A percentile compares a stretch with the other conserved stretches of the same genome.
phyloP scores from a whole-genome alignment of 2,888 invertebrate species.

The Drosophila antonietae region DNA sequence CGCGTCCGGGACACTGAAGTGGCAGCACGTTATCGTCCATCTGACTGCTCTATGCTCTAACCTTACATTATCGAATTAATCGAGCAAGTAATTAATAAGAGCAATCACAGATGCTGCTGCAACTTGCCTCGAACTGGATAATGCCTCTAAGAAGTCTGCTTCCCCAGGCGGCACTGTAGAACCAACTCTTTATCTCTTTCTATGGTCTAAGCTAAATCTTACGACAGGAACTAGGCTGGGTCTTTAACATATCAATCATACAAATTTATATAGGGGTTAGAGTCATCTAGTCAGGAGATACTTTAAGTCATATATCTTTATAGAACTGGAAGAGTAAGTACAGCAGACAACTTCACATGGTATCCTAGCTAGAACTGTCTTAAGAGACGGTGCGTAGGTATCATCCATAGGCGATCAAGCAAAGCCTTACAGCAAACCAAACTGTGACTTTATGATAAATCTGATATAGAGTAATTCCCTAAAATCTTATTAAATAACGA shows the following conservation, averaged over 20 bases:
- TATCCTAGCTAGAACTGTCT: not conserved
- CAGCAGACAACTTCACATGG: not conserved
- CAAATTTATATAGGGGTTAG: not conserved
- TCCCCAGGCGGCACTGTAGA: not conserved
- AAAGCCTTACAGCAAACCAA: not conserved
- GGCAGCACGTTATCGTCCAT: conserved; percentile 15
- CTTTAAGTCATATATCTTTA: not conserved
- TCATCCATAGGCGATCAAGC: too few species aligned
- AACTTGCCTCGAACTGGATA: not conserved
- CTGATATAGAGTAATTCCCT: too few species aligned
- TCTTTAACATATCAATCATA: not conserved
- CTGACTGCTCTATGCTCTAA: conserved; percentile 43
- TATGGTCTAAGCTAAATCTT: not conserved
- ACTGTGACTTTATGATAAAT: not conserved
- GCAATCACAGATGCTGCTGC: not conserved
- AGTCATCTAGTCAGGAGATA: not conserved
- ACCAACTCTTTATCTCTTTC: too few species aligned
- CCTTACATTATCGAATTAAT: not conserved
- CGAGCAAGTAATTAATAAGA: not conserved
- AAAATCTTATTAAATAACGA: too few species aligned
- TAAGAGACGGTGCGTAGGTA: not conserved
- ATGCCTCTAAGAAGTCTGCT: too few species aligned
- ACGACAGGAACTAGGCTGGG: not conserved
- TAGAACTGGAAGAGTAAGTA: not conserved
- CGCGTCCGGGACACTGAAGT: conserved; percentile 40